These are phyloP conservation scores for Hucho hucho DNA, from an alignment of 2,113 vertebrate species.

Conservation along the genomic window DNA sequence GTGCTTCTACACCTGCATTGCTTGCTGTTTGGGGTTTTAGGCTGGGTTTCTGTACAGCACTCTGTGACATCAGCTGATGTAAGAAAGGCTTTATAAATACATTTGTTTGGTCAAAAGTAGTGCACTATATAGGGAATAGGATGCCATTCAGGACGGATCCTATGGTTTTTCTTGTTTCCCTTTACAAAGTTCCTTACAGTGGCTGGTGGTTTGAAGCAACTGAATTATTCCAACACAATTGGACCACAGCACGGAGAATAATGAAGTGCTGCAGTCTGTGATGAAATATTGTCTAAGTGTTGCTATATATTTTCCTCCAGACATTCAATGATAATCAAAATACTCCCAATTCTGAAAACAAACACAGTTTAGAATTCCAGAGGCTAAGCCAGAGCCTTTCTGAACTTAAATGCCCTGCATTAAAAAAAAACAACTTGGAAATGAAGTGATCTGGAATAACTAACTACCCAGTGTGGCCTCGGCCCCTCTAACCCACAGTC, in stretches of 20 bases:
- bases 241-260: constrained; percentile 15
- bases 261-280: neutral
- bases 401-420: neutral
- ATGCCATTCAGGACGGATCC: too few species aligned
- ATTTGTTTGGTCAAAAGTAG: too few species aligned
- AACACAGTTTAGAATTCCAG: neutral
- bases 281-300: neutral
- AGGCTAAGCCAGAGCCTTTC: constrained; percentile 18
- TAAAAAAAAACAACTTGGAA: neutral
- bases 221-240: constrained; percentile 14
- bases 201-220: constrained; percentile 19
- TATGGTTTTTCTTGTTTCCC: too few species aligned
- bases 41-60: too few species aligned
- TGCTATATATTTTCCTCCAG: neutral
- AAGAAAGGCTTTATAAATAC: too few species aligned
- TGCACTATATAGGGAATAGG: too few species aligned
- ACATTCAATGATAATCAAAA: neutral
- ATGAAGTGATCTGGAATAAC: constrained; percentile 5
- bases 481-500: constrained; percentile 14
- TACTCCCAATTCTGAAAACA: constrained; percentile 18
- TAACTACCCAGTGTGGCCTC: constrained; percentile 20
- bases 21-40: too few species aligned
- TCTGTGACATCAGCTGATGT: too few species aligned
- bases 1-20: too few species aligned
- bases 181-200: neutral